phyloP scores from a whole-genome alignment of 1,140 invertebrate species.

The Brachionus sp. region DNA sequence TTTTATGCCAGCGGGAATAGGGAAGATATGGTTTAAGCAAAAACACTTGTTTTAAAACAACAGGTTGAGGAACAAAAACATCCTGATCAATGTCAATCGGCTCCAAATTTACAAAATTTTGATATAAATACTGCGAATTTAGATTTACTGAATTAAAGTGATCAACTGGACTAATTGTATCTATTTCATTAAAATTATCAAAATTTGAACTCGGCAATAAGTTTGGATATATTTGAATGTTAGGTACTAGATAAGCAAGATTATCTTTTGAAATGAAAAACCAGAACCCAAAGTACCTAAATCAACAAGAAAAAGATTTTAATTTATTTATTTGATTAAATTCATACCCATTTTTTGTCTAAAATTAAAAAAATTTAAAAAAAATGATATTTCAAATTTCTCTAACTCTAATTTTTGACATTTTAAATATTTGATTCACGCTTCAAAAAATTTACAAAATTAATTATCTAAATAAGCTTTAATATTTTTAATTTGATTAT shows the following conservation, averaged over 20 bases:
- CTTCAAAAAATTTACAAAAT: not conserved
- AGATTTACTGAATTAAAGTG: not conserved
- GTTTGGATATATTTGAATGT: not conserved
- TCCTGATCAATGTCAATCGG: not conserved
- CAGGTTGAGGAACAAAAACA: not conserved
- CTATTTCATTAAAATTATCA: not conserved
- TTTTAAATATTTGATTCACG: not conserved
- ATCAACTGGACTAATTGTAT: not conserved
- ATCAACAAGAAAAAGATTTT: not conserved
- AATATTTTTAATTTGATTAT: not conserved
- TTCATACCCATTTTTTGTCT: not conserved
- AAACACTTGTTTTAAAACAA: not conserved
- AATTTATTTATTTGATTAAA: not conserved
- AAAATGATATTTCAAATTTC: not conserved
- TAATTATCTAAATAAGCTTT: not conserved
- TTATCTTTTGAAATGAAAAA: not conserved
- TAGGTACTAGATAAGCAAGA: not conserved
- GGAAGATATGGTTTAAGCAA: slow-evolving; percentile 11
- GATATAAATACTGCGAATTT: not conserved
- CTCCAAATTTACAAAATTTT: not conserved
- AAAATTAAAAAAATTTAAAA: not conserved
- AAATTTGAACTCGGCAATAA: not conserved
- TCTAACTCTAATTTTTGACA: not conserved
- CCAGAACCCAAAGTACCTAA: not conserved
- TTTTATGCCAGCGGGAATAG: not conserved